Conservation (phyloP, 2,888 invertebrate species). For the Oxytorus armatus region DNA sequence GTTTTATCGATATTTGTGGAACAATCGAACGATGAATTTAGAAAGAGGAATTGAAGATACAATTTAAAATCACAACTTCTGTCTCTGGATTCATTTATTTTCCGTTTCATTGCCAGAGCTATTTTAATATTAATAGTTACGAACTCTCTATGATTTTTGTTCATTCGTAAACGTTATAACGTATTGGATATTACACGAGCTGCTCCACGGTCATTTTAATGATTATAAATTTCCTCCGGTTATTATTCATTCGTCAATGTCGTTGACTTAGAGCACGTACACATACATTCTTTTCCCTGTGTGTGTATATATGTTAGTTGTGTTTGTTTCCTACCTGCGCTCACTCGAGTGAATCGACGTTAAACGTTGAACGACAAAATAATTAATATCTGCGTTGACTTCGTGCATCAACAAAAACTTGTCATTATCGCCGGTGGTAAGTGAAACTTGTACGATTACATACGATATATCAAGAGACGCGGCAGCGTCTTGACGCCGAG, state of each 20-base stretch:
- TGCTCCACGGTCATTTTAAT: background rate
- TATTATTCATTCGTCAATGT: conserved; percentile 13
- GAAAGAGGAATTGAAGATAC: no score
- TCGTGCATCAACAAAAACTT: conserved; percentile 11
- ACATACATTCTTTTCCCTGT: background rate
- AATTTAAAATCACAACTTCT: background rate
- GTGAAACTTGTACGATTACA: conserved; percentile 23
- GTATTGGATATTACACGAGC: background rate
- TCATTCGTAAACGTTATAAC: conserved; percentile 4
- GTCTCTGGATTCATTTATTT: background rate
- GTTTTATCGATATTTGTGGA: no score
- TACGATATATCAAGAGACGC: no score
- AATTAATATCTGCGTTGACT: conserved; percentile 26
- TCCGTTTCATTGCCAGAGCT: background rate
- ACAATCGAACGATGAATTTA: no score
- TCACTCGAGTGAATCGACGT: conserved; percentile 3
- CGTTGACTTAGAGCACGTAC: background rate
- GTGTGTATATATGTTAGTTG: background rate
- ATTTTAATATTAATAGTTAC: background rate
- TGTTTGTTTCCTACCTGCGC: background rate
- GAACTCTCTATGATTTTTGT: background rate
- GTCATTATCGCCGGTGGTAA: conserved; percentile 26
- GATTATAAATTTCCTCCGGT: background rate
- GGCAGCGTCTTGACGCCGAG: no score
- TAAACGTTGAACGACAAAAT: conserved; percentile 5